These are phyloP conservation scores for Pseudocheirus occidentalis DNA, from an alignment of 2,797 vertebrate species.

Conservation along the genomic window DNA sequence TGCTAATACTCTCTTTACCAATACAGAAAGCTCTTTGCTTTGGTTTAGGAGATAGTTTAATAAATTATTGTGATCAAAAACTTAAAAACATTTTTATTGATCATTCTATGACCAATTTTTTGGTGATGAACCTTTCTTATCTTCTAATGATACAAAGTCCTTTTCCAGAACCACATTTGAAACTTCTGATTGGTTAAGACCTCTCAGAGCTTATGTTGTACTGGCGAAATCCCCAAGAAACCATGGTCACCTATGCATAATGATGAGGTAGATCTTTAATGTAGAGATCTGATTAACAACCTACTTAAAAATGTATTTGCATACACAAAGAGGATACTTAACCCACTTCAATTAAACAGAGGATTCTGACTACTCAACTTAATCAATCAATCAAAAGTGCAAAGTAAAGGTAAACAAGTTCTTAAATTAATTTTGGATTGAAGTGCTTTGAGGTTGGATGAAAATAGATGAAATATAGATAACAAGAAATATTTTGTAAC, in stretches of 20 bases:
- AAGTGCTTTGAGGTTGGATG: neutral
- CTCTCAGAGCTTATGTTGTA: neutral
- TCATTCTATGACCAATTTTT: neutral
- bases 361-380: neutral
- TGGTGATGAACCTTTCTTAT: neutral
- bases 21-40: neutral
- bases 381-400: neutral
- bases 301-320: neutral
- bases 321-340: neutral
- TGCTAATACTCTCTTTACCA: neutral
- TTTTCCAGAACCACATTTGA: neutral
- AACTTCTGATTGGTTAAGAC: neutral
- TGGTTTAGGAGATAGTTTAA: neutral
- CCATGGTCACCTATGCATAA: neutral
- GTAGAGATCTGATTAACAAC: neutral
- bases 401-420: neutral
- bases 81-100: neutral
- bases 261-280: neutral
- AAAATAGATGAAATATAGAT: neutral
- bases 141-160: neutral
- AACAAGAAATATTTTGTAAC: neutral
- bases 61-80: neutral
- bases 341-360: neutral
- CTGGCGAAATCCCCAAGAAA: neutral
- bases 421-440: neutral